Conservation (phyloP, 2,888 invertebrate species). For the Limnephilus marmoratus region DNA sequence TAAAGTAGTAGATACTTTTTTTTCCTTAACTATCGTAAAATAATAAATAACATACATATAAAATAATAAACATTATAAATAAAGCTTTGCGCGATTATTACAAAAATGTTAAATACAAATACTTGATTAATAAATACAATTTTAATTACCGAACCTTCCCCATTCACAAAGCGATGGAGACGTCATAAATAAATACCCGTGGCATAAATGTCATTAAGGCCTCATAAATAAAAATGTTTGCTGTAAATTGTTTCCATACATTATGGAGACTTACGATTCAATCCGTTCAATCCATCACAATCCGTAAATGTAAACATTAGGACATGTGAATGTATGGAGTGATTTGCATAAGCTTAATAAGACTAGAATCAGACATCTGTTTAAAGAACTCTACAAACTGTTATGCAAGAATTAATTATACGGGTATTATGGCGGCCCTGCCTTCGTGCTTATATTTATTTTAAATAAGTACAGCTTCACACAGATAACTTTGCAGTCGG, state of each 20-base stretch:
- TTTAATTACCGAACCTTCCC: neutral
- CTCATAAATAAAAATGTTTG: neutral
- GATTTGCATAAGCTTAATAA: conserved; percentile 35
- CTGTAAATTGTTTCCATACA: neutral
- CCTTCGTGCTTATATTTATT: neutral
- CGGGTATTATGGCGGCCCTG: neutral
- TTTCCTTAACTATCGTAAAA: neutral
- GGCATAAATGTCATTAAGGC: neutral
- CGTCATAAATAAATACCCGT: neutral
- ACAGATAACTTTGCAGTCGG: neutral
- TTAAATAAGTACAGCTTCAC: neutral
- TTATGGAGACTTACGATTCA: neutral
- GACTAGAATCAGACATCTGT: conserved; percentile 26
- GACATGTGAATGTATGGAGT: conserved; percentile 10
- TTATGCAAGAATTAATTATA: conserved; percentile 38
- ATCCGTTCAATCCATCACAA: conserved; percentile 16
- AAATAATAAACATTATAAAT: neutral
- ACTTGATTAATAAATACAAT: neutral
- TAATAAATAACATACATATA: neutral
- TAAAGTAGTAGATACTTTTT: neutral
- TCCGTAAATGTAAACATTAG: conserved; percentile 36
- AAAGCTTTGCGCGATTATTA: neutral
- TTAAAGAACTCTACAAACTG: conserved; percentile 15
- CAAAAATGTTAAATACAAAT: too few relatives aligned
- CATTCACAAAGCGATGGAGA: neutral